Percentiles rank a stretch among this genome's conserved stretches.
Conservation (phyloP, 2,797 vertebrate species). For the Acanthurus lineatus region DNA sequence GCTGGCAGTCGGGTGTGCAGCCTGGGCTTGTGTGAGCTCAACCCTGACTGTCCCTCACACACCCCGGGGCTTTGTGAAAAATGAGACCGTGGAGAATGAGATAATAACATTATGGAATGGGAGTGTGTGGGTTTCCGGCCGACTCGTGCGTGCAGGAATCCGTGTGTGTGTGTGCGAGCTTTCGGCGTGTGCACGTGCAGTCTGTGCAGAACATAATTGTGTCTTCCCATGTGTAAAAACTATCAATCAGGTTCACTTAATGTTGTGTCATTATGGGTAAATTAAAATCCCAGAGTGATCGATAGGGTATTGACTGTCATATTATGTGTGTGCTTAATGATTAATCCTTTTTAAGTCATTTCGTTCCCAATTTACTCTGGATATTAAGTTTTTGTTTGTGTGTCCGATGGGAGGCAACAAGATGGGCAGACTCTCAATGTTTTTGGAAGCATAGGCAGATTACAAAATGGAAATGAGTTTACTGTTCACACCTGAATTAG, state of each 20-base stretch:
- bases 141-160: background rate
- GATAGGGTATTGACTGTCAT: conserved; percentile 78
- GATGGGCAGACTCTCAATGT: conserved; percentile 43
- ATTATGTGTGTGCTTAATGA: conserved; percentile 70
- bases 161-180: conserved; percentile 5
- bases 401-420: conserved; percentile 42
- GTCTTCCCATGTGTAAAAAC: conserved; percentile 81
- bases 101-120: conserved; percentile 75
- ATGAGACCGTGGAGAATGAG: conserved; percentile 79
- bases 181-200: background rate
- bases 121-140: conserved; percentile 54
- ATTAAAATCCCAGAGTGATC: conserved; percentile 80
- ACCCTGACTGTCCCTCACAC: conserved; percentile 80
- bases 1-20: conserved; percentile 65
- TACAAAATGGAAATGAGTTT: conserved; percentile 60
- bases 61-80: conserved; percentile 79
- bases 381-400: conserved; percentile 62
- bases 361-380: conserved; percentile 58
- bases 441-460: conserved; percentile 50
- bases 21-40: conserved; percentile 76
- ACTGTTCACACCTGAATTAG: conserved; percentile 65
- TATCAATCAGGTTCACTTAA: conserved; percentile 80
- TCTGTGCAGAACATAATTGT: conserved; percentile 68
- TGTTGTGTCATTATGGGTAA: conserved; percentile 77
- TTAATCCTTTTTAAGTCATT: conserved; percentile 65